phyloP scores from a whole-genome alignment of 1,140 invertebrate species.

The Lasioglossum albipes region DNA sequence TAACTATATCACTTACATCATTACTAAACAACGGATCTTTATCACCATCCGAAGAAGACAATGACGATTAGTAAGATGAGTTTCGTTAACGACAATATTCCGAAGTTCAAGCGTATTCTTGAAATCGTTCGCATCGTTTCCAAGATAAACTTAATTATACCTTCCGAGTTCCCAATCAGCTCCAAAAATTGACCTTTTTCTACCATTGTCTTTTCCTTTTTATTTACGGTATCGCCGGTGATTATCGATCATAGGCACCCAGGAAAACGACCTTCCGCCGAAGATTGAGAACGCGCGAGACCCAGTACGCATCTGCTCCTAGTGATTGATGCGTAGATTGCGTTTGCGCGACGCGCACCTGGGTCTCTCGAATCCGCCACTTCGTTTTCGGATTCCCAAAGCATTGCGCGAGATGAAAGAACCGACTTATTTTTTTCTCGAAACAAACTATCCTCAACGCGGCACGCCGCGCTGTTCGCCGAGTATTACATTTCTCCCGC shows the following conservation, averaged over 20 bases:
- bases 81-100: too few relatives aligned
- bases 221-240: not conserved
- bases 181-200: too few relatives aligned
- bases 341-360: slow-evolving; percentile 71
- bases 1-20: too few relatives aligned
- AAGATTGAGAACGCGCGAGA: slow-evolving; percentile 40
- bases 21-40: too few relatives aligned
- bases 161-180: too few relatives aligned
- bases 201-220: not conserved
- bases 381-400: slow-evolving; percentile 50
- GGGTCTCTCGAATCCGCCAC: slow-evolving; percentile 49
- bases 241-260: slow-evolving; percentile 3
- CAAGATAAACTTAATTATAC: too few relatives aligned
- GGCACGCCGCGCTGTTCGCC: not conserved
- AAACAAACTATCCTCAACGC: not conserved
- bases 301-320: slow-evolving; percentile 70
- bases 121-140: too few relatives aligned
- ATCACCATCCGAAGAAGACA: too few relatives aligned
- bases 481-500: not conserved
- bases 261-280: slow-evolving; percentile 35
- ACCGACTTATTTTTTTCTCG: slow-evolving; percentile 28
- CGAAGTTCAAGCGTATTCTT: too few relatives aligned
- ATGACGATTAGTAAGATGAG: too few relatives aligned
- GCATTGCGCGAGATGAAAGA: slow-evolving; percentile 30
- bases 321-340: slow-evolving; percentile 76